These are phyloP conservation scores for Bradypus variegatus DNA, from an alignment of 2,797 vertebrate species.

Conservation along the genomic window DNA sequence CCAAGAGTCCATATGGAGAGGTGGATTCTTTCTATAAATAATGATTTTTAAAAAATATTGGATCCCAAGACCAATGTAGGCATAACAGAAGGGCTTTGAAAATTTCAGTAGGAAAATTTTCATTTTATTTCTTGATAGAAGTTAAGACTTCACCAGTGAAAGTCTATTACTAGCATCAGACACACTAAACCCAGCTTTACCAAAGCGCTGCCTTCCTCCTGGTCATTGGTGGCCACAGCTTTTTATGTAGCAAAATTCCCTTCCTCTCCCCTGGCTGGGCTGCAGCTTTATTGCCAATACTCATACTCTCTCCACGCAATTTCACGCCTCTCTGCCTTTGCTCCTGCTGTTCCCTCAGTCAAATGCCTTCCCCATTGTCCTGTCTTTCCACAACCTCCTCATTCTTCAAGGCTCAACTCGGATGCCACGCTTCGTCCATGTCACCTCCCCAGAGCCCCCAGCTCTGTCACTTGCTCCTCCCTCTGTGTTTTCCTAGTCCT, in stretches of 20 bases:
- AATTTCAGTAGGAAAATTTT: neutral
- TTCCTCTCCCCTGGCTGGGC: conserved; percentile 31
- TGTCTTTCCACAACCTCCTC: conserved; percentile 44
- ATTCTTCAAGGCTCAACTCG: conserved; percentile 45
- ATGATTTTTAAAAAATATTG: neutral
- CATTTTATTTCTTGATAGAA: rapidly evolving
- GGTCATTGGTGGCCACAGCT: conserved; percentile 30
- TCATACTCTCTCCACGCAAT: conserved; percentile 62
- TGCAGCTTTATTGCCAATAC: conserved; percentile 55
- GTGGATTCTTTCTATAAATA: neutral
- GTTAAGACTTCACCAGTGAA: neutral
- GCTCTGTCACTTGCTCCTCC: neutral
- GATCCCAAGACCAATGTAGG: neutral
- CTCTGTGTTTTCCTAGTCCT: neutral
- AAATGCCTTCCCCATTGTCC: conserved; percentile 65
- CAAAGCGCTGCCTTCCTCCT: neutral
- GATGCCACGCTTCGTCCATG: neutral
- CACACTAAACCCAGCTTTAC: neutral
- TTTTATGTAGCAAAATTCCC: conserved; percentile 43
- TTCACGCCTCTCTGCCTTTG: conserved; percentile 66
- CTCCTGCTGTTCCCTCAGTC: conserved; percentile 53
- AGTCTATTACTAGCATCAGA: conserved; percentile 52
- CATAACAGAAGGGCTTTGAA: neutral
- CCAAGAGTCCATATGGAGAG: neutral
- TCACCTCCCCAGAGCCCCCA: neutral